phyloP scores from a whole-genome alignment of 2,113 vertebrate species.

The Trichomycterus rosablanca region DNA sequence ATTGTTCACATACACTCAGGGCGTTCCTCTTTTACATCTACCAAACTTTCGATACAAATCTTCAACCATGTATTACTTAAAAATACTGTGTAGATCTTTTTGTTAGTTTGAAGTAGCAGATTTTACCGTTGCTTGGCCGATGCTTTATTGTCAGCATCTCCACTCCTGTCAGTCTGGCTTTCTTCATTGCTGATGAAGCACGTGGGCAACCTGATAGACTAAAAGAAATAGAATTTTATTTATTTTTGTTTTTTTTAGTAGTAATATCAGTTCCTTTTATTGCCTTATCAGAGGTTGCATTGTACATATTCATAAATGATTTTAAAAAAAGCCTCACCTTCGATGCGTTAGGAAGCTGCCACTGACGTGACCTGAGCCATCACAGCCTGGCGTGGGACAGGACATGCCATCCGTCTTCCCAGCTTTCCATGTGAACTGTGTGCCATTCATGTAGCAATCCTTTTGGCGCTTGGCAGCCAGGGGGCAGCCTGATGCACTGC shows the following conservation, averaged over 20 bases:
- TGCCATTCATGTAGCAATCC: constrained; percentile 93
- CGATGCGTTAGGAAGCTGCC: constrained; percentile 98
- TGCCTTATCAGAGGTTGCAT: background rate
- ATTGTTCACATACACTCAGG: too few relatives aligned
- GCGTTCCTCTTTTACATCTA: too few relatives aligned
- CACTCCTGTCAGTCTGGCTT: constrained; percentile 93
- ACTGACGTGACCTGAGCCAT: constrained; percentile 96
- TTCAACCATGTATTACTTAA: too few relatives aligned
- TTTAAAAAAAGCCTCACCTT: constrained; percentile 72
- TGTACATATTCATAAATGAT: background rate
- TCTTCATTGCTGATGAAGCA: constrained; percentile 98
- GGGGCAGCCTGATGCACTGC: constrained; percentile 94
- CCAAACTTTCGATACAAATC: too few relatives aligned
- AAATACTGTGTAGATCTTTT: too few relatives aligned
- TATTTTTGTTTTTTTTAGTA: too few relatives aligned
- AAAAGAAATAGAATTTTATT: constrained; percentile 41
- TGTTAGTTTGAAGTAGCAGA: too few relatives aligned
- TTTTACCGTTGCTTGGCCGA: constrained; percentile 86
- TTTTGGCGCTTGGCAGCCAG: constrained; percentile 96
- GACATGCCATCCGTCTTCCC: constrained; percentile 99
- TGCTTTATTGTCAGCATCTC: constrained; percentile 98
- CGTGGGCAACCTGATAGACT: constrained; percentile 97
- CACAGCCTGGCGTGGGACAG: constrained; percentile 94
- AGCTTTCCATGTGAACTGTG: constrained; percentile 98
- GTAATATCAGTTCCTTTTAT: background rate